A percentile compares a stretch with the other conserved stretches of the same genome.
These are phyloP conservation scores for Andrena fulva DNA, from an alignment of 2,888 invertebrate species.

Conservation along the genomic window DNA sequence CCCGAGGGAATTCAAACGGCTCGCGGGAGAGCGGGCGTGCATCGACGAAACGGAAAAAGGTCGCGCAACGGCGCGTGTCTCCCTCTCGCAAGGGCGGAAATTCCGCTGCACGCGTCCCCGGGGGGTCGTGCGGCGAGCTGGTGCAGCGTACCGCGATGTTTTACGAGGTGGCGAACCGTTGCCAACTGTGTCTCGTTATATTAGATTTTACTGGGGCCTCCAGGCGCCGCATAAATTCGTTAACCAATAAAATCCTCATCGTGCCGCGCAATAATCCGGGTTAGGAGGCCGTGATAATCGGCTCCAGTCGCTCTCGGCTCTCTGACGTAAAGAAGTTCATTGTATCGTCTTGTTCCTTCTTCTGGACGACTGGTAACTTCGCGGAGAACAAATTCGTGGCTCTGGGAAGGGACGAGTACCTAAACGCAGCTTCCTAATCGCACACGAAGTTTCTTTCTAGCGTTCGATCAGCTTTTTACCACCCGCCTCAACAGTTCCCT, in stretches of 20 bases:
- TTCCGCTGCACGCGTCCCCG: slow-evolving; percentile 71
- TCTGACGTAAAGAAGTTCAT: no score
- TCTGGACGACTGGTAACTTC: no score
- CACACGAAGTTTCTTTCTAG: no score
- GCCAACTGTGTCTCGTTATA: slow-evolving; percentile 83
- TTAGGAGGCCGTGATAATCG: slow-evolving; percentile 55
- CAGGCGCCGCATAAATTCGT: slow-evolving; percentile 83
- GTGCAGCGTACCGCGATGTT: slow-evolving; percentile 74
- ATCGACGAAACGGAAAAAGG: slow-evolving; percentile 18
- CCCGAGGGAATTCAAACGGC: neutral
- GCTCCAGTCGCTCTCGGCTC: neutral
- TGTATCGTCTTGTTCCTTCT: no score
- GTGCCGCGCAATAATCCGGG: slow-evolving; percentile 73
- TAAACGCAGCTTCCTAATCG: no score
- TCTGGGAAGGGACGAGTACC: no score
- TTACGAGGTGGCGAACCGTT: slow-evolving; percentile 82
- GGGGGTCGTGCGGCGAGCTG: slow-evolving; percentile 74
- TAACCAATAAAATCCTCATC: slow-evolving; percentile 82
- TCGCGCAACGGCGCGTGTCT: slow-evolving; percentile 65
- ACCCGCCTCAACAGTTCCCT: no score
- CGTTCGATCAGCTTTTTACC: no score
- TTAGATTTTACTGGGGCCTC: slow-evolving; percentile 81
- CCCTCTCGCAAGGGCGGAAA: slow-evolving; percentile 66
- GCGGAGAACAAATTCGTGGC: no score
- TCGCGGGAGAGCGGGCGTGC: neutral